These are phyloP conservation scores for Hybognathus amarus DNA, from an alignment of 2,797 vertebrate genomes.

Conservation along the genomic window DNA sequence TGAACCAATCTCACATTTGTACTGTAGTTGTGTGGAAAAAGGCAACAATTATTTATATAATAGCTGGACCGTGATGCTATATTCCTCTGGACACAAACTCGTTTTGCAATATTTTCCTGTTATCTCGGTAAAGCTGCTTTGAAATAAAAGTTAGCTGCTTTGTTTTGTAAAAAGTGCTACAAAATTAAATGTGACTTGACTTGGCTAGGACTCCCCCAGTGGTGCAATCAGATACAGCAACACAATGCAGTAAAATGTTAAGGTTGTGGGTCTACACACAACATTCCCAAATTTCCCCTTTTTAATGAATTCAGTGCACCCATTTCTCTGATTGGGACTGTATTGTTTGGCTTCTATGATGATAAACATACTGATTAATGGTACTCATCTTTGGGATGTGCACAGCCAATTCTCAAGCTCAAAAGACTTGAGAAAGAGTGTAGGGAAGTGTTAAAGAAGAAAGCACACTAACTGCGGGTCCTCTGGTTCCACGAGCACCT, in stretches of 20 bases:
- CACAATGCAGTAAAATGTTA: neutral
- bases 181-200: too few species aligned
- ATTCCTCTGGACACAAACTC: too few species aligned
- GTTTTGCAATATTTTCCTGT: too few species aligned
- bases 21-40: neutral
- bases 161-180: too few species aligned
- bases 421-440: neutral
- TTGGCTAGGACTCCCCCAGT: neutral
- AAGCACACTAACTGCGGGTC: slow-evolving; percentile 79
- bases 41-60: neutral
- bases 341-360: neutral
- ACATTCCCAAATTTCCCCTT: neutral
- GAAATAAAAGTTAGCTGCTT: too few species aligned
- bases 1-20: neutral
- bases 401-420: neutral
- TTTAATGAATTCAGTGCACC: neutral
- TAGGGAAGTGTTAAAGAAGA: neutral
- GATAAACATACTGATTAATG: neutral
- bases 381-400: neutral
- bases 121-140: too few species aligned
- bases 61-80: too few species aligned
- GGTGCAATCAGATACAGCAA: neutral
- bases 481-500: slow-evolving; percentile 92
- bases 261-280: neutral
- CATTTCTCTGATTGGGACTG: neutral